These are phyloP conservation scores for Sylvia atricapilla DNA, from an alignment of 2,113 vertebrate genomes.

Conservation along the genomic window DNA sequence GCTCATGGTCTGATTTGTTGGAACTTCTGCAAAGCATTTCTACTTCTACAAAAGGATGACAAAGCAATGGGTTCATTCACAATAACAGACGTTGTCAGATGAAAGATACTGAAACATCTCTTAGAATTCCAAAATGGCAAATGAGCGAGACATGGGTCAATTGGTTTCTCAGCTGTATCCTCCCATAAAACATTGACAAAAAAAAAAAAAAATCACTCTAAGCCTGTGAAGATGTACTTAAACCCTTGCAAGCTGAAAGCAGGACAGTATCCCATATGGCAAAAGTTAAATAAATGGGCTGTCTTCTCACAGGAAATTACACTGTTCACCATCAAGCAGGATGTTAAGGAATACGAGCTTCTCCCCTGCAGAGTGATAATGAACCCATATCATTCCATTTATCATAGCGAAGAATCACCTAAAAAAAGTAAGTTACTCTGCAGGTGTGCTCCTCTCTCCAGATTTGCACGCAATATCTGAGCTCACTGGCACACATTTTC, in stretches of 20 bases:
- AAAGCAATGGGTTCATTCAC: not conserved
- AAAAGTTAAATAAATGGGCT: slow-evolving; percentile 52
- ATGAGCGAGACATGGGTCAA: not conserved
- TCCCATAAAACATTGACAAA: not conserved
- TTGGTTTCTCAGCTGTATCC: not conserved
- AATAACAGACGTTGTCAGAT: not conserved
- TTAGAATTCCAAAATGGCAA: not conserved
- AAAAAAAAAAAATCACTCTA: not conserved
- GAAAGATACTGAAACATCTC: not conserved
- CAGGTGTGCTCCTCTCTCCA: slow-evolving; percentile 25
- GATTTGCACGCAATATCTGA: not conserved
- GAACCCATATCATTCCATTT: slow-evolving; percentile 30
- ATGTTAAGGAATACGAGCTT: slow-evolving; percentile 26
- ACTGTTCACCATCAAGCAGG: slow-evolving; percentile 30
- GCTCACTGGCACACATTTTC: not conserved
- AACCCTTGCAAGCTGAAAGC: not conserved
- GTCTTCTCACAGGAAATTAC: slow-evolving; percentile 49
- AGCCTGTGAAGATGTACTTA: not conserved
- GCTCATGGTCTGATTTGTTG: not conserved
- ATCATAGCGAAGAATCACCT: slow-evolving; percentile 2
- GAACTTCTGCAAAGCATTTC: not conserved
- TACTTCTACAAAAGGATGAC: not conserved
- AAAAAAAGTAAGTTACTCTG: slow-evolving; percentile 20
- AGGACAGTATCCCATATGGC: not conserved
- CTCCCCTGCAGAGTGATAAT: slow-evolving; percentile 55